Conservation (phyloP, 2,797 vertebrate genomes). For the Dendrocincla tyrannina region DNA sequence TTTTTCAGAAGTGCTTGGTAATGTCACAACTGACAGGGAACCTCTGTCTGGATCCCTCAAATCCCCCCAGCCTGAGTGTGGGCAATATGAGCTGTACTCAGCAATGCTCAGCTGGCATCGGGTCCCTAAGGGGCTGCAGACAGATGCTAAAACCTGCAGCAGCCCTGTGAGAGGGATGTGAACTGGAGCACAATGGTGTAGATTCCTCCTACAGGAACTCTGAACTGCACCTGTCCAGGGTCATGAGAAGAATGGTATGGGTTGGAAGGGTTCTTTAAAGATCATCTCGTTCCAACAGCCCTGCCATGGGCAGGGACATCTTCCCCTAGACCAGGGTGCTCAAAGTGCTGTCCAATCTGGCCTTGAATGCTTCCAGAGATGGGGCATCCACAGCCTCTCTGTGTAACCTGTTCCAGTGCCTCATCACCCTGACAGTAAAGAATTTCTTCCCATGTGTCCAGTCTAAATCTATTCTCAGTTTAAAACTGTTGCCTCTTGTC, state of each 20-base stretch:
- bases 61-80: accelerated
- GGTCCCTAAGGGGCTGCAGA: background rate
- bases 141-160: background rate
- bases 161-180: background rate
- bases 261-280: background rate
- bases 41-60: background rate
- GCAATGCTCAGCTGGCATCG: accelerated
- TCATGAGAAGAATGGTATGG: background rate
- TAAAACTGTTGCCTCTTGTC: background rate
- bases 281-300: background rate
- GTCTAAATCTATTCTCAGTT: background rate
- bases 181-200: background rate
- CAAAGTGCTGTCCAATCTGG: background rate
- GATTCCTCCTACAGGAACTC: background rate
- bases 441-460: background rate
- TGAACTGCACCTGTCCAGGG: background rate
- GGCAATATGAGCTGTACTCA: accelerated
- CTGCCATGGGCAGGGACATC: background rate
- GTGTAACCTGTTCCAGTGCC: background rate
- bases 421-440: background rate
- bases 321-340: background rate
- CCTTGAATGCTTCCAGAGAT: background rate
- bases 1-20: background rate
- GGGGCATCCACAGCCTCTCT: background rate
- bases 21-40: background rate